Conservation (phyloP, 2,113 vertebrate genomes). For the Trematomus loennbergii region DNA sequence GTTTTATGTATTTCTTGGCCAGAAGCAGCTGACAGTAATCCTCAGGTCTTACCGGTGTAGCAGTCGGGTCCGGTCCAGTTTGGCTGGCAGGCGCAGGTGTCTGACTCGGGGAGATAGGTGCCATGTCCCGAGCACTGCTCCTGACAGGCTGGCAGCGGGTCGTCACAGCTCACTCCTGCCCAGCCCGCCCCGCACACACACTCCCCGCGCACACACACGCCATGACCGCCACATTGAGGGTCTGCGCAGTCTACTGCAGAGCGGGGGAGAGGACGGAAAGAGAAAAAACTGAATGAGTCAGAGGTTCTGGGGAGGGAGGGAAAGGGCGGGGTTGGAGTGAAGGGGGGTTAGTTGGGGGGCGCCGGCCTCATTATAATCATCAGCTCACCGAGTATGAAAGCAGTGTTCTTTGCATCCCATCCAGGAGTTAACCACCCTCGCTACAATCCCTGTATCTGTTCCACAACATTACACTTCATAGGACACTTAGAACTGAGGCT, state of each 20-base stretch:
- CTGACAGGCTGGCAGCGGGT: conserved; percentile 91
- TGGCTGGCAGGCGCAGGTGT: conserved; percentile 91
- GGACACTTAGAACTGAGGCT: conserved; percentile 80
- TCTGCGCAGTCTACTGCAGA: conserved; percentile 93
- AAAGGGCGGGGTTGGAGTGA: background rate
- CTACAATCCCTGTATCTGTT: conserved; percentile 82
- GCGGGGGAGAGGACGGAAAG: conserved; percentile 24
- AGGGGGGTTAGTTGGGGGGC: background rate
- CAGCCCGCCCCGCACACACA: conserved; percentile 94
- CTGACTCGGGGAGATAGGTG: conserved; percentile 89
- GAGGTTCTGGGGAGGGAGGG: conserved; percentile 48
- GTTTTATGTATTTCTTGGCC: too few relatives aligned
- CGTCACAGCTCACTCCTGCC: conserved; percentile 92
- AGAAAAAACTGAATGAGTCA: conserved; percentile 39
- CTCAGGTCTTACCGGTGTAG: conserved; percentile 87
- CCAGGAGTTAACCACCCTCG: conserved; percentile 82
- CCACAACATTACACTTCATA: conserved; percentile 84
- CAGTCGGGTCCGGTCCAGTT: conserved; percentile 96
- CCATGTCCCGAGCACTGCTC: conserved; percentile 96
- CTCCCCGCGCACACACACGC: conserved; percentile 93
- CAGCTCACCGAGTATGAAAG: conserved; percentile 81
- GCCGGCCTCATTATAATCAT: conserved; percentile 80
- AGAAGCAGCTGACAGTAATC: conserved; percentile 29
- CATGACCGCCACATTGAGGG: conserved; percentile 91
- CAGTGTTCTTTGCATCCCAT: conserved; percentile 84